Base-by-base conservation (phyloP, 2,888 invertebrate species). In the Meganola albula region DNA sequence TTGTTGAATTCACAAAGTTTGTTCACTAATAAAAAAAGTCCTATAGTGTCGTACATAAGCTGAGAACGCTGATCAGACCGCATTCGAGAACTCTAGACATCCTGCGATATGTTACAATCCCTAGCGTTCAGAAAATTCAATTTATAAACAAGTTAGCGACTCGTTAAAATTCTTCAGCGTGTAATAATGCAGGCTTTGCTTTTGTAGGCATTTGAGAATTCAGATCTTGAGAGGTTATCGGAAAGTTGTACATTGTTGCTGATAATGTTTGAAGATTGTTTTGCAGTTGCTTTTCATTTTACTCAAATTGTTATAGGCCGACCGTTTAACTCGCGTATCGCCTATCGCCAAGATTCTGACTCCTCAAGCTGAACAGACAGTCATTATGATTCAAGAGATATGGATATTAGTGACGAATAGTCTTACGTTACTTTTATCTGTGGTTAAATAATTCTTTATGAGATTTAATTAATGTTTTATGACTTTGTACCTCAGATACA, bases 101-200 rank as follows among this genome's bases (percentile, higher is more conserved):
- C 3, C 20, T 20, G n/a, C 8, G n/a, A 26, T 20, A 50, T 60
- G 64, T 70, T 75, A 70, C 79, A 76, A 73, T 77, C 77, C 77
- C 82, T 75, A 76, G 62, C 67, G 50, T 65, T 65, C 61, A 59
- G 64, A 74, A 61, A 83, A 84, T 83, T 83, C 77, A 84, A 84
- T 84, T 84, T 82, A 67, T 73, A 76, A 77, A 80, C 83, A 82
- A 84, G 83, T 84, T 83, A 74, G 69, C 75, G 68, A 73, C 79
- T 83, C 66, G 80, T 83, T 80, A 80, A 83, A 79, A 82, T 83
- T 82, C 79, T 77, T 76, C 58, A 64, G 68, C 67, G n/a, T 76
- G 80, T 79, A 74, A 78, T 80, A 80, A 79, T 73, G 71, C 61
- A 59, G 63, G 60, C n/a, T 70, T 63, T 31, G 54, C 55, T 57